A percentile compares a stretch with the other conserved stretches of the same genome.
phyloP scores from a whole-genome alignment of 2,797 vertebrate genomes.

The Loris lydekkerianus region DNA sequence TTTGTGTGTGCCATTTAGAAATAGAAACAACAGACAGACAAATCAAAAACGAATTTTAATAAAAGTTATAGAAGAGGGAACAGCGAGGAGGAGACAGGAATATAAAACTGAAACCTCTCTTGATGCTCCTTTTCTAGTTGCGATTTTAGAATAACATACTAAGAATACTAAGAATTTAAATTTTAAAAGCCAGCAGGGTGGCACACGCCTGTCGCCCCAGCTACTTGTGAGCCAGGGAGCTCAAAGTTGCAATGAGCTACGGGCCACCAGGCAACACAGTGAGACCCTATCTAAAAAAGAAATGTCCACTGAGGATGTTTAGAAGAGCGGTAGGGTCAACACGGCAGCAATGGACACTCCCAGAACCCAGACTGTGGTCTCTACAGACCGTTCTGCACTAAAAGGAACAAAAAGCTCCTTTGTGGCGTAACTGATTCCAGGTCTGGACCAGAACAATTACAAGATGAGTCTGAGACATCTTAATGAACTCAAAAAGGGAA shows the following conservation, averaged over 20 bases:
- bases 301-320: neutral
- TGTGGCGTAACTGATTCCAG: neutral
- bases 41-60: neutral
- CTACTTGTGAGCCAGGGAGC: neutral
- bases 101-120: neutral
- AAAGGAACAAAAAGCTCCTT: constrained; percentile 19
- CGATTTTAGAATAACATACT: neutral
- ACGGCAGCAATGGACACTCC: neutral
- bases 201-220: neutral
- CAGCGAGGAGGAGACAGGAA: neutral
- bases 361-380: neutral
- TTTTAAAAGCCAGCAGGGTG: neutral
- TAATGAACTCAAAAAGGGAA: constrained; percentile 31
- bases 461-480: neutral
- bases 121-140: neutral
- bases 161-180: neutral
- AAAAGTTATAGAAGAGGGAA: neutral
- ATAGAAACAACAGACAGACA: constrained; percentile 17
- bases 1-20: constrained; percentile 6
- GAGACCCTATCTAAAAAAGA: neutral
- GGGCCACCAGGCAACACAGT: neutral
- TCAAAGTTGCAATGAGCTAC: neutral
- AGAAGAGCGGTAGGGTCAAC: neutral
- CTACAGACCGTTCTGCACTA: neutral
- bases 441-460: neutral